Evolutionary conservation across 1,140 invertebrate species (phyloP), one percentile per base, ranked within the genome.

Genomic region (Drosophila rufa): DNA sequence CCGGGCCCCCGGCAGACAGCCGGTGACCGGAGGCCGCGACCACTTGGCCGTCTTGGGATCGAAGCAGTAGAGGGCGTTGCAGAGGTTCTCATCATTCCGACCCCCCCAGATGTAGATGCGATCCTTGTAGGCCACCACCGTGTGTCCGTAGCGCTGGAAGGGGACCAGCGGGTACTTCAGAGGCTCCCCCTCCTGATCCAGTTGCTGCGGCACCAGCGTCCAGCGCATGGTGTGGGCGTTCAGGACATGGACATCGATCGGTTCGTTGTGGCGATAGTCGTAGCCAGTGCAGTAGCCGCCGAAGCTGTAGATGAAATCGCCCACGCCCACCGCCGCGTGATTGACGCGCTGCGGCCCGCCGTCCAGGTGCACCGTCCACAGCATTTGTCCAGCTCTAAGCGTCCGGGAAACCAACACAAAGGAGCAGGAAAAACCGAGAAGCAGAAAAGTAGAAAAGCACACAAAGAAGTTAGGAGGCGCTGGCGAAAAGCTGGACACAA

Each of bases 61-160:
- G 92, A 97, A 98, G 83, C 95, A 95, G 79, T 95, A 98, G 0
- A 99, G 93, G 38, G 94, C 94, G 87, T 96, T 96, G 93, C 97
- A 98, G 4, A 96, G 95, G 55, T 95, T 94, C 80, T 95, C 94
- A 92, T 98, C 97, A 93, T 98, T 98, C 57, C 98, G 94, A 0
- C 98, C 98, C 60, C 98, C 98, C 97, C 97, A 99, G 51, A 99
- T 95, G 82, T 96, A 98, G 19, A 95, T 93, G 92, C 95, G 95
- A 25, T 96, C 94, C 46, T 95, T 94, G 92, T 96, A 96, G 3
- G 95, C 94, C 22, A 98, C 96, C 48, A 96, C 96, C 11, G 98
- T 97, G 92, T 99, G 98, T 0, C 98, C 98, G 94, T 99, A 92
- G 48, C 96, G 93, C 79, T 95, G 94, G 85, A 94, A 95, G 6